Evolutionary conservation across 2,113 vertebrate species (phyloP).

Genomic region (Thamnaconus septentrionalis): DNA sequence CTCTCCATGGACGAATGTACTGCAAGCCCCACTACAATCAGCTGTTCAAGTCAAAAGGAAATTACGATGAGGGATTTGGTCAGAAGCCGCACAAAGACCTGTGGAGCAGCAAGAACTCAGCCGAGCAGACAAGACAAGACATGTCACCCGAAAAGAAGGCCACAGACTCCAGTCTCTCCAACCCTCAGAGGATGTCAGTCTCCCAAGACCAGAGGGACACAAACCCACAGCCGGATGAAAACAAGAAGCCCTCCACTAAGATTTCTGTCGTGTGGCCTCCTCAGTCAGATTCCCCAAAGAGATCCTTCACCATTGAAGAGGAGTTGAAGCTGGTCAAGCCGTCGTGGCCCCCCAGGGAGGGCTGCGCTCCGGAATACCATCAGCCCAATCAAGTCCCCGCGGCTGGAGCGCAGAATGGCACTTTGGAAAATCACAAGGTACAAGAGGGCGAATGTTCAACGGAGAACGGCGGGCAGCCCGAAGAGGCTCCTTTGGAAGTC

Average conservation of each 20-base stretch:
- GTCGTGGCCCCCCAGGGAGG: slow-evolving; percentile 85
- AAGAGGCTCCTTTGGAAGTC: slow-evolving; percentile 18
- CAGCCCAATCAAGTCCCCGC: slow-evolving; percentile 45
- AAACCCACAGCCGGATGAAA: slow-evolving; percentile 60
- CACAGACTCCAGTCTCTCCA: slow-evolving; percentile 30
- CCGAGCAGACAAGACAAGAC: slow-evolving; percentile 42
- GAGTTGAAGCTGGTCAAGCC: slow-evolving; percentile 84
- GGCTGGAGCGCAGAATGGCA: slow-evolving; percentile 42
- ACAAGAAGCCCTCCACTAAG: slow-evolving; percentile 81
- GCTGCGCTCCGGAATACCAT: slow-evolving; percentile 39
- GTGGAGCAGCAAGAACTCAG: slow-evolving; percentile 80
- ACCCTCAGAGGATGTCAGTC: slow-evolving; percentile 21
- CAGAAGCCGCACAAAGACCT: slow-evolving; percentile 90
- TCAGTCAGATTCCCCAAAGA: slow-evolving; percentile 78
- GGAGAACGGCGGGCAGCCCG: slow-evolving; percentile 25
- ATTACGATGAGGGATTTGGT: slow-evolving; percentile 98
- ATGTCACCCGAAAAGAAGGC: slow-evolving; percentile 61
- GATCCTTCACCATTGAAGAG: slow-evolving; percentile 78
- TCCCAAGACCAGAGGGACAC: slow-evolving; percentile 21
- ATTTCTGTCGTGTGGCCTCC: slow-evolving; percentile 93
- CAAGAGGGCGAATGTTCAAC: slow-evolving; percentile 8
- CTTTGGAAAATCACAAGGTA: slow-evolving; percentile 45
- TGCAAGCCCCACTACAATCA: slow-evolving; percentile 97
- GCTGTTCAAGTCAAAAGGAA: slow-evolving; percentile 97
- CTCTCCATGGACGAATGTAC: slow-evolving; percentile 97